Conservation (phyloP, 1,140 invertebrate species). For the Camponotus pennsylvanicus region DNA sequence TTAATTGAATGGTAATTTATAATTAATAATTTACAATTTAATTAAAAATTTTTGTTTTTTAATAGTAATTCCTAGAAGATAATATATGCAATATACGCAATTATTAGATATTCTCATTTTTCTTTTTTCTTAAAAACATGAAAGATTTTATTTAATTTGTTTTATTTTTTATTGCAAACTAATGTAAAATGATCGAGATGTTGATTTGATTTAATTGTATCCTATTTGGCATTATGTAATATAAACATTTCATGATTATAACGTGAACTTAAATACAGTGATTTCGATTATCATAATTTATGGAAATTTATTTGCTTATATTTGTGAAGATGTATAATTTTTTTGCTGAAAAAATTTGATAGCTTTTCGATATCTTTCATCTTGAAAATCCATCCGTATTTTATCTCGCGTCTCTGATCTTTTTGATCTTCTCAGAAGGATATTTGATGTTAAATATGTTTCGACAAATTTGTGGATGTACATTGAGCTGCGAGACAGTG, state of each 20-base stretch:
- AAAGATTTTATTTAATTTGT: constrained; percentile 2
- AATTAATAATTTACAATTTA: background rate
- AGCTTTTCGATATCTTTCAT: background rate
- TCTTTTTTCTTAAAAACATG: background rate
- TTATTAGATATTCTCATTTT: background rate
- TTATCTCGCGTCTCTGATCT: background rate
- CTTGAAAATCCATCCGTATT: constrained; percentile 6
- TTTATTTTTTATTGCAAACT: background rate
- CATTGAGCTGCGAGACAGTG: constrained; percentile 22
- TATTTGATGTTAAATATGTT: constrained; percentile 36
- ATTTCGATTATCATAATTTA: constrained; percentile 31
- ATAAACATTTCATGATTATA: constrained; percentile 7
- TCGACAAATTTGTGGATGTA: constrained; percentile 33
- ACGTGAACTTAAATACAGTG: constrained; percentile 49
- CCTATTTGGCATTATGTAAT: constrained; percentile 27
- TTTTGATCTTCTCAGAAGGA: background rate
- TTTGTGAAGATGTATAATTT: background rate
- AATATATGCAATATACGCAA: background rate
- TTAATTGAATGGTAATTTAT: background rate
- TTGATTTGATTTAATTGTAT: constrained; percentile 51
- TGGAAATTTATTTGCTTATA: constrained; percentile 44
- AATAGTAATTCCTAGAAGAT: background rate
- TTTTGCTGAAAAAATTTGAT: constrained; percentile 7
- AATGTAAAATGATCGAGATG: constrained; percentile 15
- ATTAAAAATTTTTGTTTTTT: background rate